phyloP scores from a whole-genome alignment of 37 sponge, comb jelly and placozoan genomes.

The Axinella damicornis region DNA sequence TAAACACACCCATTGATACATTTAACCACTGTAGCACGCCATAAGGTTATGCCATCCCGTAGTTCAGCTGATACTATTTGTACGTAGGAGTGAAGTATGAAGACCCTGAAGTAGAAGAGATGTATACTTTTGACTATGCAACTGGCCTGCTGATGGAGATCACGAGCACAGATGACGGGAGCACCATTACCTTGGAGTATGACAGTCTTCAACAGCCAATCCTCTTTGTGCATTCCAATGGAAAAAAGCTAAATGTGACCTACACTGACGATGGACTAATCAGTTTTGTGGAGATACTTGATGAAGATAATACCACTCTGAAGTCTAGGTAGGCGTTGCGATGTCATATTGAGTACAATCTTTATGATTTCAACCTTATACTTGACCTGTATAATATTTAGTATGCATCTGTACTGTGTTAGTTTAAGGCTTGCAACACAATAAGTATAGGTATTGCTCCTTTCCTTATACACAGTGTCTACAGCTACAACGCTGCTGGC shows the following conservation, averaged over 20 bases:
- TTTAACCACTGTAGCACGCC: too few species aligned
- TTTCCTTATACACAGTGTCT: not conserved
- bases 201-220: not conserved
- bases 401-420: too few species aligned
- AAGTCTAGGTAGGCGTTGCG: conserved; percentile 22
- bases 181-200: not conserved
- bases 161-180: not conserved
- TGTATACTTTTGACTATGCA: not conserved
- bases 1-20: too few species aligned
- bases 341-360: too few species aligned
- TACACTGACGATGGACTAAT: conserved; percentile 21
- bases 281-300: conserved; percentile 9
- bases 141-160: not conserved
- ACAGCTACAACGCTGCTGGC: conserved; percentile 4
- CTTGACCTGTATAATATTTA: too few species aligned
- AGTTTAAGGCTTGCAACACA: too few species aligned
- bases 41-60: too few species aligned
- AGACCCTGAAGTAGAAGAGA: too few species aligned
- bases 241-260: conserved; percentile 4
- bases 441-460: too few species aligned
- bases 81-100: too few species aligned
- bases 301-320: not conserved
- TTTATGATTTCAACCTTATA: too few species aligned
- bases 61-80: too few species aligned
- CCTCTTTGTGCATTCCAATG: conserved; percentile 28